Conservation (phyloP, 2,113 vertebrate species). For the Dipodomys ordii region DNA sequence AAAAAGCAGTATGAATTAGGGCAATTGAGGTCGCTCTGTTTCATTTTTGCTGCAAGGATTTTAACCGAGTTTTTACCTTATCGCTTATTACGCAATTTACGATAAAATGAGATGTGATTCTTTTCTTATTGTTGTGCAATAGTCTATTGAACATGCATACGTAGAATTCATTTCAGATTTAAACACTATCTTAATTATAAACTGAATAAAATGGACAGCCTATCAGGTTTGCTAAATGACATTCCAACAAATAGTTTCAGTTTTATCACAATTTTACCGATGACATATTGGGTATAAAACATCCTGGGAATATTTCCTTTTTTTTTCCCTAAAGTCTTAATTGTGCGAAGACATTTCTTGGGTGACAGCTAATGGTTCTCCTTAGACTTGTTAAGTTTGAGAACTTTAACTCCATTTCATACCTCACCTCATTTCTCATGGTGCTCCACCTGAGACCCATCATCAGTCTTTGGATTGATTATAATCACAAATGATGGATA, state of each 20-base stretch:
- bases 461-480: not conserved
- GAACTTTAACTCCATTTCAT: not conserved
- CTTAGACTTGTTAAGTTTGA: constrained; percentile 51
- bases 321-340: constrained; percentile 80
- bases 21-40: constrained; percentile 95
- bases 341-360: constrained; percentile 84
- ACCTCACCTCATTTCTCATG: constrained; percentile 11
- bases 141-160: constrained; percentile 90
- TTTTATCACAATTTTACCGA: constrained; percentile 88
- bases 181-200: constrained; percentile 92
- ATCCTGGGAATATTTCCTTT: constrained; percentile 82
- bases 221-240: constrained; percentile 90
- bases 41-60: constrained; percentile 93
- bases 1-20: constrained; percentile 91
- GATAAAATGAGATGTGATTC: constrained; percentile 94
- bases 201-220: constrained; percentile 90
- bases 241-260: constrained; percentile 92
- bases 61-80: constrained; percentile 96
- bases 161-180: constrained; percentile 92
- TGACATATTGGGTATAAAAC: constrained; percentile 85
- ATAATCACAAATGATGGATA: not conserved
- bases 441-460: not conserved
- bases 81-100: constrained; percentile 97
- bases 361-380: constrained; percentile 72
- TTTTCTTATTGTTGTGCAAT: constrained; percentile 92